Evolutionary conservation across 2,888 invertebrate genomes (phyloP).

Genomic region (Aphrophora alni): DNA sequence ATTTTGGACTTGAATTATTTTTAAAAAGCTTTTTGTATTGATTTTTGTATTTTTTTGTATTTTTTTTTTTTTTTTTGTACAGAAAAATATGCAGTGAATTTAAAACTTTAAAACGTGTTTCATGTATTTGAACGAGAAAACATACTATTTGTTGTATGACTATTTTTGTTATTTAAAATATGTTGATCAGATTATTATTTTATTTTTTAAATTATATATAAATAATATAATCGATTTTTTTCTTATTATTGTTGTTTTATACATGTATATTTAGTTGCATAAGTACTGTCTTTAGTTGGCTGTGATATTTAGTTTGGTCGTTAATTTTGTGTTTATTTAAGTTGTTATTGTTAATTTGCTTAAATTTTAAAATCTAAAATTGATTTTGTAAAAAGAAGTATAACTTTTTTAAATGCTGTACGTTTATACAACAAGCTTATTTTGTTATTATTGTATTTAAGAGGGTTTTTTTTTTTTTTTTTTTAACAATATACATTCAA

Average conservation of each 20-base stretch:
- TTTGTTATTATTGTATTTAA: no score
- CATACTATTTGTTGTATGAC: no score
- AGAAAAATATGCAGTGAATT: slow-evolving; percentile 41
- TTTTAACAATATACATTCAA: no score
- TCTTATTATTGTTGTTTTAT: slow-evolving; percentile 31
- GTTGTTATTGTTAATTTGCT: background rate
- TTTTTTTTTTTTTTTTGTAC: slow-evolving; percentile 37
- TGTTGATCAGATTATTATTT: background rate
- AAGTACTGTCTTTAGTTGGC: slow-evolving; percentile 35
- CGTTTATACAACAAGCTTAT: no score
- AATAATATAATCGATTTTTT: background rate
- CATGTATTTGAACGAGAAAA: background rate
- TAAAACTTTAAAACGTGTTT: background rate
- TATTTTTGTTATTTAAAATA: background rate
- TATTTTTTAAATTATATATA: background rate
- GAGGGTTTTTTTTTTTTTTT: no score
- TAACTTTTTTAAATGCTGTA: no score
- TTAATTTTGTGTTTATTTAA: slow-evolving; percentile 24
- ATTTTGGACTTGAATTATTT: background rate
- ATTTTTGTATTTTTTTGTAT: slow-evolving; percentile 36
- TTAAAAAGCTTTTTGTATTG: slow-evolving; percentile 12
- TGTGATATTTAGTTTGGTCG: slow-evolving; percentile 36
- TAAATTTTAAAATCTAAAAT: background rate
- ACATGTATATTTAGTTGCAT: slow-evolving; percentile 33
- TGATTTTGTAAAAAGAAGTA: no score